phyloP scores from a whole-genome alignment of 2,113 vertebrate species.

The Nyctereutes procyonoides region DNA sequence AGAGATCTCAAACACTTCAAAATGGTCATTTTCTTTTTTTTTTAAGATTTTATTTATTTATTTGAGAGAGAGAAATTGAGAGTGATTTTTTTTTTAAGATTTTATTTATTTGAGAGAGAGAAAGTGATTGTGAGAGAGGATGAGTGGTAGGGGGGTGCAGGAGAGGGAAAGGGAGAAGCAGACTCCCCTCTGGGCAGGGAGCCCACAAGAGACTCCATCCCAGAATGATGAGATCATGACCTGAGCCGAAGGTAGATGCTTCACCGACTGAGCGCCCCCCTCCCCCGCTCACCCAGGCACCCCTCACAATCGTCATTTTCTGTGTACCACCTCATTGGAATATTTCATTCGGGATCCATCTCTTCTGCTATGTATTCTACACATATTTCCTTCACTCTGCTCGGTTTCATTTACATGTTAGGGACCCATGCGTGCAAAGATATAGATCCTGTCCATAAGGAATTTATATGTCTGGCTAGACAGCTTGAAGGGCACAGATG shows the following conservation, averaged over 20 bases:
- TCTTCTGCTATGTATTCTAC: slow-evolving; percentile 34
- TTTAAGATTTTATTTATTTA: neutral
- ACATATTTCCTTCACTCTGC: neutral
- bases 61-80: neutral
- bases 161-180: neutral
- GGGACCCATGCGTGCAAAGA: neutral
- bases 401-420: neutral
- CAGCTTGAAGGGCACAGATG: slow-evolving; percentile 46
- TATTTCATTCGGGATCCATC: neutral
- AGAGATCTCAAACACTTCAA: neutral
- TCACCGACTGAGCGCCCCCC: neutral
- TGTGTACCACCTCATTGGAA: neutral
- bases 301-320: neutral
- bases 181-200: neutral
- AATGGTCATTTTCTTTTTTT: neutral
- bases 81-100: neutral
- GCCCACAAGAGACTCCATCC: neutral
- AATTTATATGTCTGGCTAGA: slow-evolving; percentile 60
- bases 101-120: neutral
- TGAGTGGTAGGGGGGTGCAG: neutral
- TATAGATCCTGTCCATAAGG: neutral
- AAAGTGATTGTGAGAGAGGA: too few species aligned
- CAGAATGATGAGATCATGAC: neutral
- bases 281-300: neutral
- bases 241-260: neutral